A percentile compares a stretch with the other conserved stretches of the same genome.
phyloP scores from a whole-genome alignment of 2,888 invertebrate species.

The Volucella inflata region DNA sequence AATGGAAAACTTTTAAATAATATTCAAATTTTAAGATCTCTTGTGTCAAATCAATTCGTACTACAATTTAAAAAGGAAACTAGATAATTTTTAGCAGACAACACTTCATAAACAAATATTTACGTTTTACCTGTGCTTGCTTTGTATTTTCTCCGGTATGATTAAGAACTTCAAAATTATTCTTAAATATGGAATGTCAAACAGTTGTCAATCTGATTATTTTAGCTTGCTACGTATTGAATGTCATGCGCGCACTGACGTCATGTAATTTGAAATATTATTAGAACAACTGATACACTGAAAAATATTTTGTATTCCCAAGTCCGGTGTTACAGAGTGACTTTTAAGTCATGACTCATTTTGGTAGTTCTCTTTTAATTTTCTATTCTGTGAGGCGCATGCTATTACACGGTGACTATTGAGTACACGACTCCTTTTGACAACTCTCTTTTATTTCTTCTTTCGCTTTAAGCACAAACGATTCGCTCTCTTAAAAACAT shows the following conservation, averaged over 20 bases:
- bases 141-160: background rate
- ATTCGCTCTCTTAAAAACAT: too few species aligned
- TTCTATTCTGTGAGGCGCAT: too few species aligned
- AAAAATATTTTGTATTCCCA: too few species aligned
- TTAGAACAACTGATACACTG: too few species aligned
- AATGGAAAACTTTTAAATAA: background rate
- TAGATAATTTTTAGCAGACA: background rate
- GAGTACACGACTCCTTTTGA: too few species aligned
- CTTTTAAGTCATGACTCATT: too few species aligned
- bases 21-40: background rate
- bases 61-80: background rate
- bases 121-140: background rate
- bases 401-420: too few species aligned
- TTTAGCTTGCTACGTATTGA: background rate
- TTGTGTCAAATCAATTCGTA: background rate
- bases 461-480: too few species aligned
- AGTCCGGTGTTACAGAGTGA: too few species aligned
- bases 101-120: background rate
- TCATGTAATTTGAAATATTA: background rate
- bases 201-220: conserved; percentile 8
- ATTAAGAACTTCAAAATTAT: background rate
- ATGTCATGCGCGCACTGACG: background rate
- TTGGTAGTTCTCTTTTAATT: too few species aligned
- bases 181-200: background rate
- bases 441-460: too few species aligned